Evolutionary conservation across 2,797 vertebrate genomes (phyloP).

Genomic region (Anableps anableps): DNA sequence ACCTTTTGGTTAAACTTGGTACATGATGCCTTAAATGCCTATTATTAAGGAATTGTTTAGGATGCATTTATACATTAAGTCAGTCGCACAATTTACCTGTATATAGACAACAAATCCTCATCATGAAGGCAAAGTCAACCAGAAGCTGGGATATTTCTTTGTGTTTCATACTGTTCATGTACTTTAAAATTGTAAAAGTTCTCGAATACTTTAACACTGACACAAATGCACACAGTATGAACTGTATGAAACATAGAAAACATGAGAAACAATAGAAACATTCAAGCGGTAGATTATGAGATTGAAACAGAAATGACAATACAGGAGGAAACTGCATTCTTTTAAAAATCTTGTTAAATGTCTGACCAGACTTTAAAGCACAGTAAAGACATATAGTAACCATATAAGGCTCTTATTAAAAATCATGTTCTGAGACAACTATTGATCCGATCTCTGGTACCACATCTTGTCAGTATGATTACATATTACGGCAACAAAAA

Average conservation of each 20-base stretch:
- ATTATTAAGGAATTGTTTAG: conserved; percentile 14
- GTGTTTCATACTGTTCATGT: background rate
- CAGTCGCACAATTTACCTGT: conserved; percentile 1
- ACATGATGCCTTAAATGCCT: background rate
- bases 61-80: conserved; percentile 27
- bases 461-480: background rate
- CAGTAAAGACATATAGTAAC: background rate
- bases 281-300: background rate
- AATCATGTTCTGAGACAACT: background rate
- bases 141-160: background rate
- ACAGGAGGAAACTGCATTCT: background rate
- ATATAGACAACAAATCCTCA: background rate
- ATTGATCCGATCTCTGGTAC: background rate
- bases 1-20: conserved; percentile 9
- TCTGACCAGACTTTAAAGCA: background rate
- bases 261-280: no score
- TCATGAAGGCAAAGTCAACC: background rate
- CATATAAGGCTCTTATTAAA: background rate
- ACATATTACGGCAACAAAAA: background rate
- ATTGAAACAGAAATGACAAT: background rate
- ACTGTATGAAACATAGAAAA: no score
- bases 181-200: background rate
- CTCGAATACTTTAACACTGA: background rate
- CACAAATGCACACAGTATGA: no score
- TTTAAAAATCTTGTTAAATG: background rate